Base-by-base conservation (phyloP, 2,888 invertebrate genomes). In the Asteroscopus sphinx region DNA sequence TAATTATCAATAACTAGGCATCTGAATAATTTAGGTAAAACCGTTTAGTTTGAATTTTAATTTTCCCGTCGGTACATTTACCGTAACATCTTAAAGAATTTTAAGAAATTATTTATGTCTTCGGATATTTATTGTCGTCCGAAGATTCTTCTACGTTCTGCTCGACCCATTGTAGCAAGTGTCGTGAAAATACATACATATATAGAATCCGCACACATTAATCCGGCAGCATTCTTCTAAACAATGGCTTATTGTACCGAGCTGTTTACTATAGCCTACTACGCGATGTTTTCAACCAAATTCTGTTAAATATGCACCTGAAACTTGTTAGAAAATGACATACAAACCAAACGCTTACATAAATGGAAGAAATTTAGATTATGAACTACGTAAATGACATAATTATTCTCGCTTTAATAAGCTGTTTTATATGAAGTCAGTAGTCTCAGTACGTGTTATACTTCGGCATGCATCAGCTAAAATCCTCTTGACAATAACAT, bases 181-280 rank as follows among this genome's bases (percentile, higher is more conserved):
- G 55, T 53, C 66, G 70, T 73, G 62, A 73, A 63, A 68, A 59
- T 58, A 53, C 53, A 44, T 32, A 58, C 53, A 57, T 55, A 75
- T 57, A 57, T 59, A 59, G 66, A 59, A 63, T 48, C 68, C 48
- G 37, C 35, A 25, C 68, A 33, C 39, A 54, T 49, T 47, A 53
- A 68, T 73, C 62, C 46, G 48, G 63, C 68, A 73, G 58, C 78
- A 77, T 77, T 77, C 76, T 72, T 72, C 45, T 37, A 46, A 58
- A 77, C 80, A 77, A 77, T 79, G 52, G 76, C 17, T 47, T 62
- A 79, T 77, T 79, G 80, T 79, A 51, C 55, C 13, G 49, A 46
- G 2, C 36, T 71, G 77, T 76, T 74, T 77, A 71, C 63, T 70
- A 59, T 63, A 28, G 39, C 33, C 26, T 17, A 64, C 73, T 55